Conservation (phyloP, 2,113 vertebrate species). For the Semnopithecus entellus region DNA sequence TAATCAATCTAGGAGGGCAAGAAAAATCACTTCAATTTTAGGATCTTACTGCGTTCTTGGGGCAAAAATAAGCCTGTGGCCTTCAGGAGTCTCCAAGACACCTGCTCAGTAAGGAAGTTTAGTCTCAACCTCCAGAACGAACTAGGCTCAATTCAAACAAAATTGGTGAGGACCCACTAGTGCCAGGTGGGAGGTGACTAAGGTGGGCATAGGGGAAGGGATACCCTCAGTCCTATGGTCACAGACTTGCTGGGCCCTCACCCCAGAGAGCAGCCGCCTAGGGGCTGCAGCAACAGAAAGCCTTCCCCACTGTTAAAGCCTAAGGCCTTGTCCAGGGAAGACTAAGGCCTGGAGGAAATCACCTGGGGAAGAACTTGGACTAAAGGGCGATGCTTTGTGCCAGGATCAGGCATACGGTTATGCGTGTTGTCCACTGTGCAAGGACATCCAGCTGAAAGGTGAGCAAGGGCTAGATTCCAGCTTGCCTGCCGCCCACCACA, state of each 20-base stretch:
- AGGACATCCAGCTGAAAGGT: background rate
- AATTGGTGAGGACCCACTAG: background rate
- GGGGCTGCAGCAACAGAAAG: background rate
- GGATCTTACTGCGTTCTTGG: background rate
- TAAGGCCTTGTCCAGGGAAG: background rate
- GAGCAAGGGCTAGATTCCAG: background rate
- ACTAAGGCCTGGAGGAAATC: background rate
- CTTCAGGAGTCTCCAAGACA: background rate
- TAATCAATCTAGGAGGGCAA: too few relatives aligned
- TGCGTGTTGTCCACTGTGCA: background rate
- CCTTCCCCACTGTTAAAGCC: background rate
- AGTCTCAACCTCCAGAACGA: background rate
- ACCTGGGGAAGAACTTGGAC: background rate
- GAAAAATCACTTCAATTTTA: background rate
- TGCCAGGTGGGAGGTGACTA: background rate
- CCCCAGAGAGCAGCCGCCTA: background rate
- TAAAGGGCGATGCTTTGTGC: background rate
- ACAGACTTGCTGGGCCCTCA: background rate
- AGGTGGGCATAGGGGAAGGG: background rate
- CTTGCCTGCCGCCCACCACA: background rate
- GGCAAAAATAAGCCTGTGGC: background rate
- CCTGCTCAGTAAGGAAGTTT: background rate
- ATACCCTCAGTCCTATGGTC: rapidly evolving
- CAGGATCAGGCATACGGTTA: background rate
- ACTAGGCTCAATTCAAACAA: background rate